Evolutionary conservation across 2,113 vertebrate species (phyloP).

Genomic region (Epinephelus moara): DNA sequence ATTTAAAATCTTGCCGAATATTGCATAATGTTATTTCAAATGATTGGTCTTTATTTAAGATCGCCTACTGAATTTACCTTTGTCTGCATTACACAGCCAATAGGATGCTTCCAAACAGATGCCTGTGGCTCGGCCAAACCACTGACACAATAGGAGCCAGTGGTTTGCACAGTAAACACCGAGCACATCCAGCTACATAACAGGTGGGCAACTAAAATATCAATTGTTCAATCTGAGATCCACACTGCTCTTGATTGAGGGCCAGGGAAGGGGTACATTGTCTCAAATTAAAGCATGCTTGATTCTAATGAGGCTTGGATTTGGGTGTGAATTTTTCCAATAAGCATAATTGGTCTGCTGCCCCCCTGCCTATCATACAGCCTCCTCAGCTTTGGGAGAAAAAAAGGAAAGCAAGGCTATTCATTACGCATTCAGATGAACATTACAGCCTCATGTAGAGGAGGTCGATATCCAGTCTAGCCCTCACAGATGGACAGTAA

Average conservation of each 20-base stretch:
- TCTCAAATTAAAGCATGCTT: constrained; percentile 59
- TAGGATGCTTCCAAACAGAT: constrained; percentile 28
- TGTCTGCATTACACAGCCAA: constrained; percentile 5
- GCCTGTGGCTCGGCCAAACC: neutral
- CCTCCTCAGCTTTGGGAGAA: constrained; percentile 44
- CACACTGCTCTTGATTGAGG: constrained; percentile 47
- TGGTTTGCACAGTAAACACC: constrained; percentile 26
- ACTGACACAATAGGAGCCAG: neutral
- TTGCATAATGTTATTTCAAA: neutral
- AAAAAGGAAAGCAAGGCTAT: constrained; percentile 45
- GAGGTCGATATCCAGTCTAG: constrained; percentile 63
- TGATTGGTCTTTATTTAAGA: constrained; percentile 15
- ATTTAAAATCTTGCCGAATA: neutral
- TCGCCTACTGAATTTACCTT: neutral
- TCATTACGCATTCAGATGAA: constrained; percentile 74
- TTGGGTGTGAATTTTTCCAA: constrained; percentile 57
- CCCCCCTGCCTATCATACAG: constrained; percentile 30
- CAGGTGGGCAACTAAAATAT: constrained; percentile 50
- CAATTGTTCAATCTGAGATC: constrained; percentile 44
- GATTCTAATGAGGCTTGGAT: constrained; percentile 62
- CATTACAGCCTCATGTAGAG: constrained; percentile 64
- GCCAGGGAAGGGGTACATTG: constrained; percentile 15
- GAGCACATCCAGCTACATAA: constrained; percentile 11
- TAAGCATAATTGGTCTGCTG: constrained; percentile 62
- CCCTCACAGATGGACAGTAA: constrained; percentile 82